Conservation (phyloP, 1,140 invertebrate genomes). For the Tetramorium alpestre region DNA sequence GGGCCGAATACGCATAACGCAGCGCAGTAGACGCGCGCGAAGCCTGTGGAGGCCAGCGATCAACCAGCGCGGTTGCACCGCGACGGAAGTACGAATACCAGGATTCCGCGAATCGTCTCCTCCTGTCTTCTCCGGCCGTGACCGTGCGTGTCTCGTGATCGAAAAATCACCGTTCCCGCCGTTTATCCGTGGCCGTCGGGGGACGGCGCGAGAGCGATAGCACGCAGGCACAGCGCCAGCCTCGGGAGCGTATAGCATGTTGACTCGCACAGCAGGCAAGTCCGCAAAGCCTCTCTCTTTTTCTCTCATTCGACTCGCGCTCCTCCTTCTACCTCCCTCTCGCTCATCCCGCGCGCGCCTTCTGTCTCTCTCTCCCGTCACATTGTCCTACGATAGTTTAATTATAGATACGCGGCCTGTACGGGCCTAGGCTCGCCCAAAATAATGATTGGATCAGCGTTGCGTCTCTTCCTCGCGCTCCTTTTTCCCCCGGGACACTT, state of each 20-base stretch:
- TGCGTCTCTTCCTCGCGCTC: constrained; percentile 64
- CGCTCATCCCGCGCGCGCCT: not conserved
- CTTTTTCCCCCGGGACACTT: constrained; percentile 72
- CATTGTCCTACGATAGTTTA: constrained; percentile 82
- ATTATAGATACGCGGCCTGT: constrained; percentile 79
- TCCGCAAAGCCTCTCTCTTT: not conserved
- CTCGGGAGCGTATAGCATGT: constrained; percentile 59
- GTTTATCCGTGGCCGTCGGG: not conserved
- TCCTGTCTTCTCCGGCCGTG: too few species aligned
- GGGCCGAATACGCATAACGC: not conserved
- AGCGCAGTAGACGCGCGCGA: constrained; percentile 22
- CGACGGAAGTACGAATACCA: too few species aligned
- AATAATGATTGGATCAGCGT: constrained; percentile 83
- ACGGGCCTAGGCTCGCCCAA: constrained; percentile 80
- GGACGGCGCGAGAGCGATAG: not conserved
- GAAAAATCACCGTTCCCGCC: too few species aligned
- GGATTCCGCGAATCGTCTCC: too few species aligned
- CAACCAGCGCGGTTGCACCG: too few species aligned
- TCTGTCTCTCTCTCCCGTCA: constrained; percentile 63
- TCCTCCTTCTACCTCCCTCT: not conserved
- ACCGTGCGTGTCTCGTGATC: too few species aligned
- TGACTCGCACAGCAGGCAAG: constrained; percentile 67
- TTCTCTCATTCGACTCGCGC: not conserved
- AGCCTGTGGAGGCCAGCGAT: not conserved
- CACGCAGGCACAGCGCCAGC: not conserved